These are phyloP conservation scores for Macrobrachium rosenbergii DNA, from an alignment of 1,140 invertebrate genomes.

Conservation along the genomic window DNA sequence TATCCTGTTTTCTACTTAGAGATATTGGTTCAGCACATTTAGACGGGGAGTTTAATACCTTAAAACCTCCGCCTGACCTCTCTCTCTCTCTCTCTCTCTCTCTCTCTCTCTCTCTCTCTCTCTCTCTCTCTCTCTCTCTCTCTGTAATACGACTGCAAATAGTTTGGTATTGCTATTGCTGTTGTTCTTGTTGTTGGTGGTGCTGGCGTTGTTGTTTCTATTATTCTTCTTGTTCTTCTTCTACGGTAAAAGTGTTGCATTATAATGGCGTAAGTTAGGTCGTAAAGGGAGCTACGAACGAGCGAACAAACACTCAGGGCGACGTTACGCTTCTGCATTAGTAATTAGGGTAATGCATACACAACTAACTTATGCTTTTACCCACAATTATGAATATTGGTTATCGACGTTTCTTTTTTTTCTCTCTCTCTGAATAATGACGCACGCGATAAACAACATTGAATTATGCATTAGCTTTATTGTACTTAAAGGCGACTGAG, in stretches of 20 bases:
- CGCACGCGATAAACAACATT: too few species aligned
- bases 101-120: not conserved
- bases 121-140: not conserved
- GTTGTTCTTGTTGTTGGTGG: not conserved
- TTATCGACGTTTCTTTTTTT: too few species aligned
- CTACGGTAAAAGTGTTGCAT: not conserved
- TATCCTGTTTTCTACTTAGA: constrained; percentile 48
- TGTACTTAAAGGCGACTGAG: too few species aligned
- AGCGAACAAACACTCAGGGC: too few species aligned
- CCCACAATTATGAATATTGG: too few species aligned
- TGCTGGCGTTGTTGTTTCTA: not conserved
- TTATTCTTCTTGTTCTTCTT: not conserved
- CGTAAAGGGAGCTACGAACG: too few species aligned
- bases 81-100: not conserved
- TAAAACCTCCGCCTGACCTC: constrained; percentile 30
- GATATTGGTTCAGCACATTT: constrained; percentile 48
- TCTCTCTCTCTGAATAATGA: too few species aligned
- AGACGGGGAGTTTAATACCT: constrained; percentile 43
- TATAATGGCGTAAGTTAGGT: too few species aligned
- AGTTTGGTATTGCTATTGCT: not conserved
- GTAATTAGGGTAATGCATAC: too few species aligned
- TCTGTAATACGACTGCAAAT: constrained; percentile 8
- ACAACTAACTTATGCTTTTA: too few species aligned
- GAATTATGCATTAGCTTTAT: not conserved
- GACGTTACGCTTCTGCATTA: too few species aligned